Conservation (phyloP, 2,113 vertebrate genomes). For the Aphelocoma coerulescens region DNA sequence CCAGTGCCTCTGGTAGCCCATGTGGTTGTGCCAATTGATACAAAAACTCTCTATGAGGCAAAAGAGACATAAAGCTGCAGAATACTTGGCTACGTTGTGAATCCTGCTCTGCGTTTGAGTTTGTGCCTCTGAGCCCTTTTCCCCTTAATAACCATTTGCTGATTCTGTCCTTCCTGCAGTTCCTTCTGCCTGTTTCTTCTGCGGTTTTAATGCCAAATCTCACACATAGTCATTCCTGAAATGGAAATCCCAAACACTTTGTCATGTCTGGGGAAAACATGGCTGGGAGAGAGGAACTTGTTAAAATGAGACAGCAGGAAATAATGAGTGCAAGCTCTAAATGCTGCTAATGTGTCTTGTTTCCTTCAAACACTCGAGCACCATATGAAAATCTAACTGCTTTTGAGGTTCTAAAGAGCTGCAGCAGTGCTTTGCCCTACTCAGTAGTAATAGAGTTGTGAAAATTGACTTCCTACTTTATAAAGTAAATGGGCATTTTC, state of each 20-base stretch:
- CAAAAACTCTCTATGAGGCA: not conserved
- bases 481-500: constrained; percentile 1
- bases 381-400: not conserved
- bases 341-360: not conserved
- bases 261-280: not conserved
- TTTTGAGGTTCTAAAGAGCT: not conserved
- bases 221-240: not conserved
- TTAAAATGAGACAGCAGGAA: not conserved
- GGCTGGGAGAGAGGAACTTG: not conserved
- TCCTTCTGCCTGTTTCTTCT: constrained; percentile 32
- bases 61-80: not conserved
- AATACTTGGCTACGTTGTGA: not conserved
- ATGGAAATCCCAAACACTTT: not conserved
- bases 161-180: constrained; percentile 6
- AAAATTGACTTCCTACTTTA: not conserved
- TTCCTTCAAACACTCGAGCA: not conserved
- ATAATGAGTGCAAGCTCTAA: not conserved
- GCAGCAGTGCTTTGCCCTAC: not conserved
- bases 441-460: not conserved
- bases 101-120: not conserved
- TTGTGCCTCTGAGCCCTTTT: not conserved
- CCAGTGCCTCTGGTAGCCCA: not conserved
- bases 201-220: not conserved
- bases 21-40: not conserved
- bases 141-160: not conserved